Base-by-base conservation (phyloP, 2,888 invertebrate genomes). In the Parasteatoda lunata region DNA sequence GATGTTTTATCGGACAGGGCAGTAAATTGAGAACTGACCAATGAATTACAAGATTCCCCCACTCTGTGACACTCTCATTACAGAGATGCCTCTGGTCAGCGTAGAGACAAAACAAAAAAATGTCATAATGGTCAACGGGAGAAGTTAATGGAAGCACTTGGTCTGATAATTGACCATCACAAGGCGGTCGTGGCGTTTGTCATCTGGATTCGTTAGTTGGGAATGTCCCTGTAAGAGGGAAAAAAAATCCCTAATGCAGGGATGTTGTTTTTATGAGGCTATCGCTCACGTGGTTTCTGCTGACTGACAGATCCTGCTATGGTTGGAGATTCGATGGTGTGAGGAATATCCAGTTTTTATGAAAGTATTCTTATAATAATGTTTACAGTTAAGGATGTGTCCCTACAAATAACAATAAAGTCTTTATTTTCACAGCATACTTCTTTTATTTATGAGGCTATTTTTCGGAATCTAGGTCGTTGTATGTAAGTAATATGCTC, bases 141-240 rank as follows among this genome's bases (percentile, higher is more conserved):
- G 80, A 69, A 71, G 75, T 65, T 83, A 83, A 83, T 77, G 83
- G 77, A 72, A 66, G 66, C 83, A 84, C 83, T 84, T 84, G 83
- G 59, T 71, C 83, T 84, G 83, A 84, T 84, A 84, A 84, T 84
- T 84, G 83, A 77, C 77, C 77, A 71, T 84, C 72, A 77, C 83
- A 84, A 77, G 83, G 71, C 82, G 70, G 69, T 76, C 69, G 76
- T 76, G 66, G 65, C 65, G 77, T 84, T 84, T 84, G 83, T 84
- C 83, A 84, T 82, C 76, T 68, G 76, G 71, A 68, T 77, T 70
- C 47, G 71, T 48, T 76, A 11, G 70, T 64, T 15, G 65, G 49
- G 59, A 76, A 82, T 82, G 64, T 70, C 49, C 59, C 64, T 64
- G 5, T 3, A n/a, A 59, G 11, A 51, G 13, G 64, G 30, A 64